Conservation (phyloP, 2,888 invertebrate species). For the Marasmarcha lunaedactyla region DNA sequence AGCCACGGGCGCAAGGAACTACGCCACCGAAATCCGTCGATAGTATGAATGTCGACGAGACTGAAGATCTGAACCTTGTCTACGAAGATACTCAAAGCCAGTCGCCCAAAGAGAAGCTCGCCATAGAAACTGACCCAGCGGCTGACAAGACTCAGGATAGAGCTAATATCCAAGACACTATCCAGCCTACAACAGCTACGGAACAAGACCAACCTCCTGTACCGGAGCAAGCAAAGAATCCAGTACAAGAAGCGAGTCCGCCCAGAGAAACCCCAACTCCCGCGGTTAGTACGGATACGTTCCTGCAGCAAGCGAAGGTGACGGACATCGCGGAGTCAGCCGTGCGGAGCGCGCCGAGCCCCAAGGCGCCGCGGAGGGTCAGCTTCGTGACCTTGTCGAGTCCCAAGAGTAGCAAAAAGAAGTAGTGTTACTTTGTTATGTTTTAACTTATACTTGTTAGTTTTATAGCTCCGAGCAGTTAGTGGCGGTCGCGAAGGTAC, state of each 20-base stretch:
- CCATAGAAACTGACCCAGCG: too few species aligned
- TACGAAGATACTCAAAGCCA: conserved; percentile 60
- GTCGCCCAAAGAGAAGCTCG: conserved; percentile 8
- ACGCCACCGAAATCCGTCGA: conserved; percentile 52
- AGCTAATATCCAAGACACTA: too few species aligned
- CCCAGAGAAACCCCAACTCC: not conserved
- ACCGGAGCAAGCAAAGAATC: not conserved
- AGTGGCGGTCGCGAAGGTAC: too few species aligned
- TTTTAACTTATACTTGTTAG: too few species aligned
- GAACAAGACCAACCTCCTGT: not conserved
- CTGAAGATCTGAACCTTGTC: conserved; percentile 71
- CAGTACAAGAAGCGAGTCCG: too few species aligned
- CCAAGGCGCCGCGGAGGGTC: conserved; percentile 76
- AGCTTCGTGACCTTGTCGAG: conserved; percentile 82
- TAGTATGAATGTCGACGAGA: conserved; percentile 38
- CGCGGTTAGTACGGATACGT: conserved; percentile 10
- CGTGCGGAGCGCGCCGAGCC: conserved; percentile 28
- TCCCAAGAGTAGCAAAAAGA: conserved; percentile 76
- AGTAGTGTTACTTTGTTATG: conserved; percentile 9
- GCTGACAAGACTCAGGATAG: too few species aligned
- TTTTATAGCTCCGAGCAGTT: too few species aligned
- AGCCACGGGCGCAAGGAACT: conserved; percentile 37
- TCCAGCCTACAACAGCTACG: too few species aligned
- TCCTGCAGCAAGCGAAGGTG: conserved; percentile 45
- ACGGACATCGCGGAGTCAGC: conserved; percentile 36